phyloP scores from a whole-genome alignment of 2,797 vertebrate genomes.

The Silurus lanzhouensis region DNA sequence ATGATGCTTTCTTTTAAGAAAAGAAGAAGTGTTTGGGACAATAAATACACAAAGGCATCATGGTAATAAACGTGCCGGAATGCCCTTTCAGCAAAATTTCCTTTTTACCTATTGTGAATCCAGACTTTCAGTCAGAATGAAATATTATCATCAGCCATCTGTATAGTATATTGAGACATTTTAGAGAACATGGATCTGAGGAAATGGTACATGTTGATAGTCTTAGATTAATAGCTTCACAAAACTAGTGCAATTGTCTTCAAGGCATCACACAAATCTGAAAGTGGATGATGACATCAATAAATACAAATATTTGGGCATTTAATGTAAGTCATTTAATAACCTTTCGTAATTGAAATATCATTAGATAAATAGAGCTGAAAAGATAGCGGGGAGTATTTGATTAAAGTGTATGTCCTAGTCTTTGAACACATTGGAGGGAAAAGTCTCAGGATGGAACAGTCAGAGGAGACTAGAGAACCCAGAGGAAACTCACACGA shows the following conservation, averaged over 20 bases:
- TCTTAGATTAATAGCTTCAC: neutral
- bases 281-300: neutral
- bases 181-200: neutral
- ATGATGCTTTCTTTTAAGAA: neutral
- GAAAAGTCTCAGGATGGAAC: neutral
- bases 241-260: neutral
- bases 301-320: neutral
- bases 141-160: neutral
- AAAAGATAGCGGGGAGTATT: neutral
- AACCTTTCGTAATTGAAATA: neutral
- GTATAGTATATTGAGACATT: neutral
- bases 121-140: neutral
- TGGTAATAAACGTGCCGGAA: neutral
- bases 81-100: neutral
- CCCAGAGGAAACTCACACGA: neutral
- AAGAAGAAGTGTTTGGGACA: neutral
- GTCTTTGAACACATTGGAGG: neutral
- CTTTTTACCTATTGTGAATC: neutral
- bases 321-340: neutral
- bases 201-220: neutral
- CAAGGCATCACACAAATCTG: neutral
- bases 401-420: neutral
- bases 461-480: neutral
- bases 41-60: neutral
- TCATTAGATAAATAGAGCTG: neutral